A percentile compares a stretch with the other conserved stretches of the same genome.
Conservation (phyloP, 2,113 vertebrate species). For the Cinclus mexicanus region DNA sequence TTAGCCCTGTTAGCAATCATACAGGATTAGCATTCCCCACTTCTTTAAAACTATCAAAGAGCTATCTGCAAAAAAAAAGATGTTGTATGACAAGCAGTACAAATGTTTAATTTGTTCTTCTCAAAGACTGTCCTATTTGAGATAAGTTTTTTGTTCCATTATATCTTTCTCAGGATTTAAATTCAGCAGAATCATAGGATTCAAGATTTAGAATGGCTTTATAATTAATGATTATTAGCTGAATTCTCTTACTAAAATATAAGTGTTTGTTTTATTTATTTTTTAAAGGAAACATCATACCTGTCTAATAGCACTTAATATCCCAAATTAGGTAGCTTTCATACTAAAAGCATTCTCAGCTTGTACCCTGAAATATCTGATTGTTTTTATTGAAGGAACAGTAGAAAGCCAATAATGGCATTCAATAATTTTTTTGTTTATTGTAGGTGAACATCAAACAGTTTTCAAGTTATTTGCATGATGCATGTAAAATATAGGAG, state of each 20-base stretch:
- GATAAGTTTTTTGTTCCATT: not conserved
- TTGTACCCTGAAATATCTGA: not conserved
- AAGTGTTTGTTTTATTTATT: not conserved
- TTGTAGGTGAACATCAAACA: not conserved
- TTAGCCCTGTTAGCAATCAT: not conserved
- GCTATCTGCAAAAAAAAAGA: not conserved
- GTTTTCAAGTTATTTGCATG: not conserved
- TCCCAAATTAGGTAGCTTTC: not conserved
- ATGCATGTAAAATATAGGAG: fast-evolving
- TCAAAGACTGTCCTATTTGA: not conserved
- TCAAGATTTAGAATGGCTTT: not conserved
- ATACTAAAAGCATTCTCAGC: not conserved
- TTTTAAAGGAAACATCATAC: not conserved
- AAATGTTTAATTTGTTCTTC: not conserved
- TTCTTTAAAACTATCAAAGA: not conserved
- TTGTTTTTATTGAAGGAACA: not conserved
- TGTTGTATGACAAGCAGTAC: not conserved
- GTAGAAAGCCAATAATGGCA: not conserved
- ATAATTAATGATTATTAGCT: not conserved
- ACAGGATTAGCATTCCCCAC: not conserved
- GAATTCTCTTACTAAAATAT: not conserved
- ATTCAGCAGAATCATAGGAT: not conserved
- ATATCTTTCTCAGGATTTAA: not conserved
- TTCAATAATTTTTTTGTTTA: not conserved
- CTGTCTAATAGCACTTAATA: not conserved